These are phyloP conservation scores for Parazoanthus darwini DNA, from an alignment of 92 coral and sea anemone genomes.

Conservation along the genomic window DNA sequence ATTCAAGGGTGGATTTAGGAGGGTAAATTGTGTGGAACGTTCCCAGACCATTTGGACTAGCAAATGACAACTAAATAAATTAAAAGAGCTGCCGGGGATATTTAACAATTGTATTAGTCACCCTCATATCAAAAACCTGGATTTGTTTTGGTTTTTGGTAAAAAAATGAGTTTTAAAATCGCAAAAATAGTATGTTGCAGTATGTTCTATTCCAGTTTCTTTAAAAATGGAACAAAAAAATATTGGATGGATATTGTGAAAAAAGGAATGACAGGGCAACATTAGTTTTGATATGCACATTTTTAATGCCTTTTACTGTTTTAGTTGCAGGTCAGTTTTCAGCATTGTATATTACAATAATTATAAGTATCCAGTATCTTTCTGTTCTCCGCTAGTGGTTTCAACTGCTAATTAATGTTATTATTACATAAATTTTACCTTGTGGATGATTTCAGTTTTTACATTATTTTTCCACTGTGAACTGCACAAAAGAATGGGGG, in stretches of 20 bases:
- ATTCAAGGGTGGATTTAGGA: no score
- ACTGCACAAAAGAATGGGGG: neutral
- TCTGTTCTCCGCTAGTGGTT: no score
- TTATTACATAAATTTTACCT: neutral
- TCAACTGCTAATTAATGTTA: neutral
- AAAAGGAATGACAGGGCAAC: neutral
- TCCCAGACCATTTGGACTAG: constrained; percentile 2
- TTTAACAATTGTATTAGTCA: neutral
- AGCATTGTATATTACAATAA: constrained; percentile 1
- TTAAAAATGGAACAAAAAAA: neutral
- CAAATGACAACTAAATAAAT: neutral
- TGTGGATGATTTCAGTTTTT: no score
- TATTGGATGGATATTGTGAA: constrained; percentile 8
- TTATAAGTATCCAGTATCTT: neutral
- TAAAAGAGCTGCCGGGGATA: neutral
- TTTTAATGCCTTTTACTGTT: neutral
- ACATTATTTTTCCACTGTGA: neutral
- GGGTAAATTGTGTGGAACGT: neutral
- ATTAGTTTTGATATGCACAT: no score
- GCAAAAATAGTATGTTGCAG: neutral
- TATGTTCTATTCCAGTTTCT: neutral
- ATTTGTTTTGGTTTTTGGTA: neutral
- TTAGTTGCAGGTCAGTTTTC: neutral
- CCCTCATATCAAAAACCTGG: neutral
- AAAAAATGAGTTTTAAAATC: neutral